These are phyloP conservation scores for Suncus etruscus DNA, from an alignment of 2,113 vertebrate genomes.

Conservation along the genomic window DNA sequence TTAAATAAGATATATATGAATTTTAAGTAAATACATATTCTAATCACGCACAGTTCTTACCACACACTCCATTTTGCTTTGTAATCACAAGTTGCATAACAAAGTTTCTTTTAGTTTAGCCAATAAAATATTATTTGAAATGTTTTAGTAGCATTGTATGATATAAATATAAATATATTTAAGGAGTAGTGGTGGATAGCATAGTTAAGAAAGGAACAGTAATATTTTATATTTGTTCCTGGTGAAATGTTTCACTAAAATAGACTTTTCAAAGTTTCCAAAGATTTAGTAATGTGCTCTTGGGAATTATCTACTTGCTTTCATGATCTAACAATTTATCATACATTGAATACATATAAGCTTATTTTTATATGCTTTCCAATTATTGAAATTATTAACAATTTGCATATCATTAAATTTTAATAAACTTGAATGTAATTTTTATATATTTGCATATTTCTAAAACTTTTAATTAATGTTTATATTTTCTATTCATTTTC, in stretches of 20 bases:
- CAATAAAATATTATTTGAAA: background rate
- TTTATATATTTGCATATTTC: background rate
- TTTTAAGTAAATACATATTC: background rate
- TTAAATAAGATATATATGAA: too few species aligned
- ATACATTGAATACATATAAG: background rate
- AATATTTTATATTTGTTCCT: background rate
- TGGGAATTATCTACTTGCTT: background rate
- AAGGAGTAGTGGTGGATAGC: background rate
- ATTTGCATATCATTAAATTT: background rate
- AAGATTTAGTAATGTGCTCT: background rate
- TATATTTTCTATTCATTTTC: background rate
- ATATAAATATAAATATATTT: background rate
- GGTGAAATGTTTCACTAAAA: background rate
- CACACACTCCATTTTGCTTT: too few species aligned
- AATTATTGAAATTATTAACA: background rate
- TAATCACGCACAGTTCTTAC: background rate
- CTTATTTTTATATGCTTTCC: background rate
- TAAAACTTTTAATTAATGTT: background rate
- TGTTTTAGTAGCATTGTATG: background rate
- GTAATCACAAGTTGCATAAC: too few species aligned
- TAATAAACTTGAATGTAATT: background rate
- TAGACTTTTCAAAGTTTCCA: background rate
- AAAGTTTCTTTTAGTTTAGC: too few species aligned
- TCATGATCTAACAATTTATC: background rate
- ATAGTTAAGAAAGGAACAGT: background rate